Evolutionary conservation across 2,113 vertebrate genomes (phyloP).

Genomic region (Eonycteris spelaea): DNA sequence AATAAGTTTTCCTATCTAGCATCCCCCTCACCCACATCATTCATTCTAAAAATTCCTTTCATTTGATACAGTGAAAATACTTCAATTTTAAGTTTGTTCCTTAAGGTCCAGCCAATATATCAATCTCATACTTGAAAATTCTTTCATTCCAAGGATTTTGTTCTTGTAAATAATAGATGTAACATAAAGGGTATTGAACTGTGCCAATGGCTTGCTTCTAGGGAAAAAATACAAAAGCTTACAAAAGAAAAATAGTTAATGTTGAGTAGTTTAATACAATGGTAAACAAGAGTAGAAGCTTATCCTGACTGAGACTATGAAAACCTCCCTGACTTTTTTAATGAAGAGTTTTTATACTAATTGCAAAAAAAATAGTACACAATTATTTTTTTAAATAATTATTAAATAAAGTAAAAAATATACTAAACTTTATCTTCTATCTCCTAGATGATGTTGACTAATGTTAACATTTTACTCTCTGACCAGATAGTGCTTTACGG

Average conservation of each 20-base stretch:
- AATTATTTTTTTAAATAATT: background rate
- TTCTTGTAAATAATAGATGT: slow-evolving; percentile 36
- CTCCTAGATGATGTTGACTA: background rate
- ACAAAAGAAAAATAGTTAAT: background rate
- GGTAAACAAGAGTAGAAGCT: background rate
- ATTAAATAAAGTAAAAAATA: background rate
- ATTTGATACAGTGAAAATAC: background rate
- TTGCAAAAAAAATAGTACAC: background rate
- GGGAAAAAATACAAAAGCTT: background rate
- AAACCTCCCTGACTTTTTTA: background rate
- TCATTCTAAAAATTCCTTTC: background rate
- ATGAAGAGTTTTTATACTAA: background rate
- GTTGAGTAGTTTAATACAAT: background rate
- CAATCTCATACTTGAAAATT: background rate
- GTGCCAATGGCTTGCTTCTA: background rate
- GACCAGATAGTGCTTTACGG: background rate
- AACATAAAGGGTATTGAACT: background rate
- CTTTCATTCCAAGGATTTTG: background rate
- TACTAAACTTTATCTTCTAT: background rate
- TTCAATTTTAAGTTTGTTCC: background rate
- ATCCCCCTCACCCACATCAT: background rate
- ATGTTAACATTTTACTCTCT: background rate
- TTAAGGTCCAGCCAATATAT: background rate
- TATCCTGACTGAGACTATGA: background rate
- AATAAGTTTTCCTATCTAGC: background rate